phyloP scores from a whole-genome alignment of 2,113 vertebrate species.

The Choloepus hoffmanni region DNA sequence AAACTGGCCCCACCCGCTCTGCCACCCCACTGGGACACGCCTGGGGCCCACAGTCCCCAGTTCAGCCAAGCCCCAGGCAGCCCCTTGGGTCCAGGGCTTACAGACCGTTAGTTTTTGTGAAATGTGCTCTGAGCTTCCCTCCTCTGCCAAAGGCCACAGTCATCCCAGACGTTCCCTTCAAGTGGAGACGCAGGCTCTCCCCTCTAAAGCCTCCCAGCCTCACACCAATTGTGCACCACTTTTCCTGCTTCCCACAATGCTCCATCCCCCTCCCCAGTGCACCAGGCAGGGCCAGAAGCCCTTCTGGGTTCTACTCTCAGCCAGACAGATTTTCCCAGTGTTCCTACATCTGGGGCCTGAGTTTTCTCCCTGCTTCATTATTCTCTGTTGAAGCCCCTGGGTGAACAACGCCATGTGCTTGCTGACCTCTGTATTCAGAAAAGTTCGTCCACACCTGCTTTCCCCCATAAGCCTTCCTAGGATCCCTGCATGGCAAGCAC shows the following conservation, averaged over 20 bases:
- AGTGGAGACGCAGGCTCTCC: neutral
- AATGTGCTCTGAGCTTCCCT: neutral
- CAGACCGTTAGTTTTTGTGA: neutral
- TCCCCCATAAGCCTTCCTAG: neutral
- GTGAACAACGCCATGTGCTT: accelerated
- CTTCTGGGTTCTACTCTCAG: neutral
- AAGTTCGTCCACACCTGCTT: neutral
- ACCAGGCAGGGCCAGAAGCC: neutral
- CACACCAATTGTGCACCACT: accelerated
- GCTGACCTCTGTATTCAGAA: neutral
- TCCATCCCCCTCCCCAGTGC: accelerated
- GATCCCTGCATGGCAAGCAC: neutral
- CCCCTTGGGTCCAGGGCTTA: neutral
- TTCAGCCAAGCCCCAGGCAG: too few relatives aligned
- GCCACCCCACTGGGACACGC: conserved; percentile 34
- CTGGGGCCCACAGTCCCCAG: neutral
- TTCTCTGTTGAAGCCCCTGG: neutral
- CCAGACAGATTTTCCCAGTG: neutral
- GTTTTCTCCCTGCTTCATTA: neutral
- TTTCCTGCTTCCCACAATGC: accelerated
- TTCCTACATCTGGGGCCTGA: neutral
- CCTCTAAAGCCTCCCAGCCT: neutral
- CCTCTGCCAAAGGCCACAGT: neutral
- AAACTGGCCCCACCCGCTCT: conserved; percentile 11
- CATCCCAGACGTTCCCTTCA: neutral